phyloP scores from a whole-genome alignment of 2,797 vertebrate species.

The Xenentodon cancila region DNA sequence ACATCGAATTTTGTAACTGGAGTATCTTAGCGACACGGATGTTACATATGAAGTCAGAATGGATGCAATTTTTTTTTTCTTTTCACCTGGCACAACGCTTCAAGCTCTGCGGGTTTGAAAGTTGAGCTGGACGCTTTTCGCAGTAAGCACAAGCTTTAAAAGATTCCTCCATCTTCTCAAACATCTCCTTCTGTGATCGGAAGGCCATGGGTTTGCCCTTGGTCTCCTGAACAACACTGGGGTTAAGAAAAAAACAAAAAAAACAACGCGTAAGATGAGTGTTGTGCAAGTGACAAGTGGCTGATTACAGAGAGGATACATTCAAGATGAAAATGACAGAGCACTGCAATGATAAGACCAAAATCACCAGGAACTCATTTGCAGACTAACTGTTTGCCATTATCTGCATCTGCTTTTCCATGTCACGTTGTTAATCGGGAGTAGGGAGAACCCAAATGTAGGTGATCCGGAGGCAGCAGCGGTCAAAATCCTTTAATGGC shows the following conservation, averaged over 20 bases:
- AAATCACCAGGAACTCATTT: too few relatives aligned
- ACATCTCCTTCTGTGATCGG: constrained; percentile 90
- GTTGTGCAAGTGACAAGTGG: neutral
- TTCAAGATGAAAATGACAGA: neutral
- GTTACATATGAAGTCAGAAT: neutral
- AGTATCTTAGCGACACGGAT: neutral
- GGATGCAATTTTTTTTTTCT: neutral
- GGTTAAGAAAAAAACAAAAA: too few relatives aligned
- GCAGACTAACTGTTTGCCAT: too few relatives aligned
- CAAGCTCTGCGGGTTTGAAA: constrained; percentile 81
- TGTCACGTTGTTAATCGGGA: too few relatives aligned
- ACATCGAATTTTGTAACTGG: neutral
- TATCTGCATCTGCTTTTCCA: too few relatives aligned
- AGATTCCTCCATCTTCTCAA: constrained; percentile 94
- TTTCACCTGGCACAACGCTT: constrained; percentile 89
- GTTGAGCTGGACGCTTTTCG: constrained; percentile 80
- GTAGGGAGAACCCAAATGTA: too few relatives aligned
- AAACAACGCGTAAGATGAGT: neutral
- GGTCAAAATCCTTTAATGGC: too few relatives aligned
- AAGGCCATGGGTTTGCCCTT: constrained; percentile 74
- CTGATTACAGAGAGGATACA: too few relatives aligned
- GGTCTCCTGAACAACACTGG: constrained; percentile 78
- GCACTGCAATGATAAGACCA: too few relatives aligned
- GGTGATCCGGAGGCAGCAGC: too few relatives aligned
- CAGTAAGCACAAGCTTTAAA: constrained; percentile 88